phyloP scores from a whole-genome alignment of 2,888 invertebrate species.

The Orthosia cruda region DNA sequence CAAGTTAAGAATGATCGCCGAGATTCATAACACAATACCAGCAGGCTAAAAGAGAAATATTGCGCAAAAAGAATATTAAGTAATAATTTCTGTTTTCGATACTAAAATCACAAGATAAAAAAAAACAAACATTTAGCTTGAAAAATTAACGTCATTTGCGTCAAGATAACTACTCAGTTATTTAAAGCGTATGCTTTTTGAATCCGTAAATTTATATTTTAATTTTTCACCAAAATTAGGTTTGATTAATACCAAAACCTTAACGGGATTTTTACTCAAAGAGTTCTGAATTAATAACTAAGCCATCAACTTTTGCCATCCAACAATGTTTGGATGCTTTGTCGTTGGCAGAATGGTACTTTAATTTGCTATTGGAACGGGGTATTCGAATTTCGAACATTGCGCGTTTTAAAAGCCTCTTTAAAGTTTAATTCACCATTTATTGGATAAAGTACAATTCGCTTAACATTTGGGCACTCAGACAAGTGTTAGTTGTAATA shows the following conservation, averaged over 20 bases:
- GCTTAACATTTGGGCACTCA: conserved; percentile 9
- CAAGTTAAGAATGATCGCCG: neutral
- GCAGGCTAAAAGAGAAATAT: neutral
- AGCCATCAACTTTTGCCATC: conserved; percentile 70
- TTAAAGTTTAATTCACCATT: conserved; percentile 36
- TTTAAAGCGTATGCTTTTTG: conserved; percentile 19
- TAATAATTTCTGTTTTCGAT: neutral
- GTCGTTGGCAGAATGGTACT: conserved; percentile 19
- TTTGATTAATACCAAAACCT: conserved; percentile 52
- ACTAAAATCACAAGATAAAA: too few species aligned
- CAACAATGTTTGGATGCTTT: conserved; percentile 68
- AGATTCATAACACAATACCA: conserved; percentile 7
- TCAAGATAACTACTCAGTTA: neutral
- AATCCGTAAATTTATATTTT: conserved; percentile 3
- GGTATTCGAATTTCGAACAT: conserved; percentile 39
- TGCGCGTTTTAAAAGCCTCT: conserved; percentile 31
- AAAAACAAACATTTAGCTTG: neutral
- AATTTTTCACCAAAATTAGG: conserved; percentile 50
- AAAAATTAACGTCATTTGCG: neutral
- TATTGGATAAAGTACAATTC: conserved; percentile 22
- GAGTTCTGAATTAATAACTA: neutral
- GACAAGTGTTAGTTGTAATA: conserved; percentile 2
- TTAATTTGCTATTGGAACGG: conserved; percentile 13
- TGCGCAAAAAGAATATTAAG: neutral
- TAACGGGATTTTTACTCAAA: conserved; percentile 46